Evolutionary conservation across 2,888 invertebrate species (phyloP).

Genomic region (Actias luna): DNA sequence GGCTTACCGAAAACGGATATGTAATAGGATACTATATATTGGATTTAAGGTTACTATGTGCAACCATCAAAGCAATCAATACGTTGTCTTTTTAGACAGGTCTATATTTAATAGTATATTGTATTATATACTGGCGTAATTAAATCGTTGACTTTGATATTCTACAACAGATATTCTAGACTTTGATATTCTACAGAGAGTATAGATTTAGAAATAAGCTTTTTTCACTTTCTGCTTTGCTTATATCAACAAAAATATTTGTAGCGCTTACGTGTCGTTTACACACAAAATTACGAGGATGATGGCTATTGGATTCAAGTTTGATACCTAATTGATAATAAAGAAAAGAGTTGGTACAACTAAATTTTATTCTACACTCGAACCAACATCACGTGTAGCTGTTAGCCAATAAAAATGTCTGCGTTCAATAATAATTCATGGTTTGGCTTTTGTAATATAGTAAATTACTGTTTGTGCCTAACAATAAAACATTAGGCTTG

Average conservation of each 20-base stretch:
- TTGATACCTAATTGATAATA: no score
- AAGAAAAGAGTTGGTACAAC: no score
- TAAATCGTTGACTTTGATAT: neutral
- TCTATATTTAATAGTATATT: neutral
- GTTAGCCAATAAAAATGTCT: no score
- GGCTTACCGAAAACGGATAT: conserved; percentile 67
- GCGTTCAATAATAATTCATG: no score
- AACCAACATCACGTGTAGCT: no score
- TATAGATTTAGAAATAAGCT: conserved; percentile 9
- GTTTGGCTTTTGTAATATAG: no score
- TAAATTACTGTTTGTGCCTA: no score
- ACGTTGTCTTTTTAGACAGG: neutral
- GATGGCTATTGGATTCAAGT: no score
- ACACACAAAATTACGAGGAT: neutral
- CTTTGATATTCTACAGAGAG: neutral
- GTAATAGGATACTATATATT: conserved; percentile 67
- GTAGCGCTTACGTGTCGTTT: neutral
- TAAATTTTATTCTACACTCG: no score
- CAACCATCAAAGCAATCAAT: conserved; percentile 21
- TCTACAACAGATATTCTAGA: neutral
- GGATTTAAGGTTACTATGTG: conserved; percentile 60
- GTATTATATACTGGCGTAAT: neutral
- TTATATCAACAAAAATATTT: neutral
- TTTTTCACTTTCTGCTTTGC: neutral
- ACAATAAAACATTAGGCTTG: no score